Evolutionary conservation across 2,797 vertebrate species (phyloP).

Genomic region (Sarcophilus harrisii): DNA sequence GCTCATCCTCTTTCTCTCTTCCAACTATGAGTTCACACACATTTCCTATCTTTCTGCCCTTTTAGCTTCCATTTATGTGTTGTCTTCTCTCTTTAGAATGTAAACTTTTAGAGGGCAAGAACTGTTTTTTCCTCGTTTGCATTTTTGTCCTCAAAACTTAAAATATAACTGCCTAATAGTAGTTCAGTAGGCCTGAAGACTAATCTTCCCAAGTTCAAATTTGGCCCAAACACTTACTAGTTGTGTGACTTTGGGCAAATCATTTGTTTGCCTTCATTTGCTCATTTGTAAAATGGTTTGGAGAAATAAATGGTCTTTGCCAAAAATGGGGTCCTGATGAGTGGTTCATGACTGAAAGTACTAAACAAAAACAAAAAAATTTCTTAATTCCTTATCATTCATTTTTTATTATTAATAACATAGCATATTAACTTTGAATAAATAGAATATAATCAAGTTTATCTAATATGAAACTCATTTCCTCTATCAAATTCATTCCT

Average conservation of each 20-base stretch:
- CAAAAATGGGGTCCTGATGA: background rate
- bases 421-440: constrained; percentile 22
- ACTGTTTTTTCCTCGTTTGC: background rate
- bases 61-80: background rate
- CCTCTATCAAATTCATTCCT: constrained; percentile 22
- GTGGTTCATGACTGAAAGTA: background rate
- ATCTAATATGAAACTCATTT: constrained; percentile 4
- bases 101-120: background rate
- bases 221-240: background rate
- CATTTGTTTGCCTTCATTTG: background rate
- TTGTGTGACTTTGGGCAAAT: background rate
- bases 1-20: background rate
- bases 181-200: background rate
- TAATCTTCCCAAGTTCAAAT: background rate
- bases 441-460: constrained; percentile 1
- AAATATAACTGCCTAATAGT: background rate
- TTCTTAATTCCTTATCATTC: background rate
- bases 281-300: background rate
- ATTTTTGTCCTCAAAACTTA: background rate
- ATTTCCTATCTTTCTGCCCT: background rate
- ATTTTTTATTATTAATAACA: background rate
- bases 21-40: background rate
- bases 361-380: background rate
- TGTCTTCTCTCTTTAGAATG: background rate
- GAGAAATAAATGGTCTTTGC: background rate